A percentile compares a stretch with the other conserved stretches of the same genome.
These are phyloP conservation scores for Smittia sp. DNA, from an alignment of 2,888 invertebrate genomes.

Conservation along the genomic window DNA sequence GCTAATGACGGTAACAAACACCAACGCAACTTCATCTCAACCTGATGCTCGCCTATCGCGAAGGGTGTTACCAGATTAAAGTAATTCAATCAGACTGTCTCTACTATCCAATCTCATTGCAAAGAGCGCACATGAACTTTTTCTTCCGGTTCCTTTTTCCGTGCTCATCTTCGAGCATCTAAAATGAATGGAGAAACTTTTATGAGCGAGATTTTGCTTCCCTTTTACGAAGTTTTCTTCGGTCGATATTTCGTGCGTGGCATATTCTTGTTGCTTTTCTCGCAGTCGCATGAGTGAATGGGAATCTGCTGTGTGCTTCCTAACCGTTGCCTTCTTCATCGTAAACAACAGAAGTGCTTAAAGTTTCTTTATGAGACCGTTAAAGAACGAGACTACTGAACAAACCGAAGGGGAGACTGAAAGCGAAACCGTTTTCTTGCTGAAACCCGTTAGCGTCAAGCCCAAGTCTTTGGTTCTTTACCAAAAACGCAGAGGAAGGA, in stretches of 20 bases:
- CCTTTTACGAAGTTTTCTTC: background rate
- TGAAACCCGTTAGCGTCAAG: background rate
- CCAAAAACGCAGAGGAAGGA: background rate
- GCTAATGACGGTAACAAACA: too few species aligned
- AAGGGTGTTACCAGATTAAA: background rate
- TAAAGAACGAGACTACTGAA: background rate
- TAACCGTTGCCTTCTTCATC: background rate
- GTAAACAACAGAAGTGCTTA: slow-evolving; percentile 6
- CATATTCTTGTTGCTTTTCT: background rate
- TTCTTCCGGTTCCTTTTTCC: background rate
- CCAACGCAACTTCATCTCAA: too few species aligned
- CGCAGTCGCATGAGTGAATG: too few species aligned
- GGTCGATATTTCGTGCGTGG: slow-evolving; percentile 25
- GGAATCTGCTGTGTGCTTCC: background rate
- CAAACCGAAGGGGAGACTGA: background rate
- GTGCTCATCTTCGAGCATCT: background rate
- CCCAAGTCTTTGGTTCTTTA: background rate
- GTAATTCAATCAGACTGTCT: background rate
- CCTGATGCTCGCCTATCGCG: background rate
- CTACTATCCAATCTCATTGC: background rate
- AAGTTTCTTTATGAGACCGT: slow-evolving; percentile 10
- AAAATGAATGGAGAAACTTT: background rate
- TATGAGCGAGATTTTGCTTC: background rate
- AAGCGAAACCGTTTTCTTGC: background rate
- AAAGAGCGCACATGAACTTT: background rate